Evolutionary conservation across 1,140 invertebrate genomes (phyloP).

Genomic region (Hestina assimilis): DNA sequence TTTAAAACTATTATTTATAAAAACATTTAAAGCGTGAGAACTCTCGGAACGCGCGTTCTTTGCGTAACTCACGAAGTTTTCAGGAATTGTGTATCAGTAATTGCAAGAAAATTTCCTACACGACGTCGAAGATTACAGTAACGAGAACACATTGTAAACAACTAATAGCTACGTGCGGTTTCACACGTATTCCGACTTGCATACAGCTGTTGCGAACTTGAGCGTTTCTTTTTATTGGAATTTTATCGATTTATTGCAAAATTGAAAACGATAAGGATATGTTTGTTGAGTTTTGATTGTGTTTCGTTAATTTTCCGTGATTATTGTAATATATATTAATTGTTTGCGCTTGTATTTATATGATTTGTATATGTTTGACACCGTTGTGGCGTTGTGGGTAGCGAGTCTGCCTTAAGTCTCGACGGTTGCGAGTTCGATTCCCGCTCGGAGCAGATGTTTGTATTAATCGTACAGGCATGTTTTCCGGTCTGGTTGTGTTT

Average conservation of each 20-base stretch:
- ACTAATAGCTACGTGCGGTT: slow-evolving; percentile 3
- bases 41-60: background rate
- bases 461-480: too few species aligned
- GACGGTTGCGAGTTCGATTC: too few species aligned
- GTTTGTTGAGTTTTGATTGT: too few species aligned
- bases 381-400: too few species aligned
- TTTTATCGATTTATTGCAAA: background rate
- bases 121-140: slow-evolving; percentile 5
- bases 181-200: background rate
- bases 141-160: slow-evolving; percentile 9
- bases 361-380: too few species aligned
- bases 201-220: background rate
- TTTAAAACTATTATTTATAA: too few species aligned
- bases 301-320: too few species aligned
- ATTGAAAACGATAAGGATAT: background rate
- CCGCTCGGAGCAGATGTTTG: too few species aligned
- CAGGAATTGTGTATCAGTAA: background rate
- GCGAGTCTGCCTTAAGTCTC: too few species aligned
- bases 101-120: background rate
- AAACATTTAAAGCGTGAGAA: background rate
- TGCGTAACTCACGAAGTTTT: background rate
- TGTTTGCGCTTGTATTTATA: too few species aligned
- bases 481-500: too few species aligned
- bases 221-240: background rate
- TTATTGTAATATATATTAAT: too few species aligned